Percentiles rank a stretch among this genome's conserved stretches.
These are phyloP conservation scores for Meles meles DNA, from an alignment of 2,113 vertebrate species.

Conservation along the genomic window DNA sequence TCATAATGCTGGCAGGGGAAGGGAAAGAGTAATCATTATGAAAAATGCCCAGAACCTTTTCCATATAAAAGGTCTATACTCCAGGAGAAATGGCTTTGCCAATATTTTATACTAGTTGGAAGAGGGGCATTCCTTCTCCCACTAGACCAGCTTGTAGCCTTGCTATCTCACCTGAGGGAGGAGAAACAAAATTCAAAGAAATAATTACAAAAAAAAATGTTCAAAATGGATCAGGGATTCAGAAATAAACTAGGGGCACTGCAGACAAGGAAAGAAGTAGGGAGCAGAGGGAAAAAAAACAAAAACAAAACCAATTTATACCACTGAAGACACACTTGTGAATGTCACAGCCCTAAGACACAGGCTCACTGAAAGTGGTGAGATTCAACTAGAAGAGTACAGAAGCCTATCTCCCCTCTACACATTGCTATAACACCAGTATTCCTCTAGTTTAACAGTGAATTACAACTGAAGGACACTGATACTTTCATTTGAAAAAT, in stretches of 20 bases:
- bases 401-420: background rate
- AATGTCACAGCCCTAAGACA: background rate
- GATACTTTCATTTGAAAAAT: background rate
- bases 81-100: background rate
- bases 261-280: background rate
- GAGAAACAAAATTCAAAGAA: background rate
- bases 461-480: background rate
- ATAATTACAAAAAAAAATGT: background rate
- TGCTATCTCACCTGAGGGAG: background rate
- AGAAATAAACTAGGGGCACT: background rate
- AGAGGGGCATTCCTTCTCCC: background rate
- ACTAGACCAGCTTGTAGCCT: background rate
- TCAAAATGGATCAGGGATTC: background rate
- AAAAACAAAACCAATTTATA: background rate
- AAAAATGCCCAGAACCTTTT: background rate
- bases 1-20: background rate
- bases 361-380: background rate
- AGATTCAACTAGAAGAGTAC: background rate
- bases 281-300: background rate
- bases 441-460: background rate
- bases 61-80: background rate
- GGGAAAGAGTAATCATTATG: background rate
- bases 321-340: background rate
- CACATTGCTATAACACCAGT: background rate
- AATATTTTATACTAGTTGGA: background rate